Evolutionary conservation across 2,888 invertebrate genomes (phyloP), one percentile per base, ranked within the genome.

Genomic region (Arctia plantaginis): DNA sequence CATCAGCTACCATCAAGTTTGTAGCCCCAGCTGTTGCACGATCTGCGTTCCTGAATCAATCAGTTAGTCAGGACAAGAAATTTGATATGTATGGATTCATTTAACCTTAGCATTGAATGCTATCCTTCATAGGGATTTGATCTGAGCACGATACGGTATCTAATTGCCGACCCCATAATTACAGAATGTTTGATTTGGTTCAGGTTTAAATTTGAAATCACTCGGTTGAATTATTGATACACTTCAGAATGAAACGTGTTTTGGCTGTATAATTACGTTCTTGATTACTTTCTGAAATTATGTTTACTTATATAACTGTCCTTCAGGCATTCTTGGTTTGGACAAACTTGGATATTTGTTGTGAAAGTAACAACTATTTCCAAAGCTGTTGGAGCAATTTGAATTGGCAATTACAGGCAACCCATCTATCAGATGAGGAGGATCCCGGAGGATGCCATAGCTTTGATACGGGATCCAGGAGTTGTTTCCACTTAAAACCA

Each of bases 141-240:
- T 59, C 59, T 20, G 10, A 39, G 20, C 4, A 30, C 7, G 62
- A 62, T 62, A 30, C 62, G 8, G 18, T 27, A 62, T 62, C 7
- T 30, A 18, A 62, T 62, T 30, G 62, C 62, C 30, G 27, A 7
- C 39, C 18, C 27, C 20, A 69, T 69, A 59, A 69, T 69, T 69
- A 59, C 39, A 4, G 27, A 27, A 69, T 59, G 69, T 59, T 69
- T 69, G 59, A 69, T 41, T 59, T 69, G n/a, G 27, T 39, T 59
- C 15, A 35, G 55, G 10, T 55, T 41, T 0, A 59, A 39, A 39
- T 55, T 55, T 4, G 12, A 44, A 59, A 27, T 59, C 69, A 59
- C 39, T 30, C 59, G 59, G 8, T 27, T 12, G 41, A 27, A 59
- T 69, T 41, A 69, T 59, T 59, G 27, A 41, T 10, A 35, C 41